Base-by-base conservation (phyloP, 2,888 invertebrate species). In the Stramonita haemastoma region DNA sequence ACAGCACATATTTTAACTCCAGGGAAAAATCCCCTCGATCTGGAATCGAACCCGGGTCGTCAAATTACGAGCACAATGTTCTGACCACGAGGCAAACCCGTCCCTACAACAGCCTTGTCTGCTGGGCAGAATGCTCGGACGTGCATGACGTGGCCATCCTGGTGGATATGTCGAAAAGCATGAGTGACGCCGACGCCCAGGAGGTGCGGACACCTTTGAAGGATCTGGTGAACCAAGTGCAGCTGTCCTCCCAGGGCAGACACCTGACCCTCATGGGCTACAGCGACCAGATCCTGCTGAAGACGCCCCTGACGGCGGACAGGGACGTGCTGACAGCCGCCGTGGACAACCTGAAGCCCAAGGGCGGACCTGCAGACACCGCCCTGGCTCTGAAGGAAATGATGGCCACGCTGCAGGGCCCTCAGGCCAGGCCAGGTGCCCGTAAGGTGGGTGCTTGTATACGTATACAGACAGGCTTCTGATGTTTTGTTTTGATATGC, bases 91-190 rank as follows among this genome's bases (percentile, higher is more conserved):
- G n/a, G n/a, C n/a, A n/a, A n/a, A n/a, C n/a, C n/a, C n/a, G 57
- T 57, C 8, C 8, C 57, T 57, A 57, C 8, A 57, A 57, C 11
- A 57, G 11, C n/a, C n/a, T n/a, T 77, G 32, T 77, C 11, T 11
- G 32, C 4, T 77, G 77, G 6, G 13, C 81, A 83, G 81, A 29
- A 36, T 46, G 81, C 26, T 36, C 81, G 46, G 26, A 46, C 26
- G 0, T 5, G 46, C 22, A 36, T 29, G 95, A 95, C 87, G 90
- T 95, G 17, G 92, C 93, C 13, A 91, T 94, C 19, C 93, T 93
- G 13, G 89, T 95, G 1, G 95, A 95, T 87, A 91, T 93, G 0
- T 95, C 95, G 0, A 94, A 94, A 86, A 94, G 93, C 90, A 94
- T 95, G 36, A 88, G 90, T 19, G 19, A 81, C 17, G 87, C 29